Evolutionary conservation across 2,888 invertebrate species (phyloP), one percentile per base, ranked within the genome.

Genomic region (Arenicola marina): DNA sequence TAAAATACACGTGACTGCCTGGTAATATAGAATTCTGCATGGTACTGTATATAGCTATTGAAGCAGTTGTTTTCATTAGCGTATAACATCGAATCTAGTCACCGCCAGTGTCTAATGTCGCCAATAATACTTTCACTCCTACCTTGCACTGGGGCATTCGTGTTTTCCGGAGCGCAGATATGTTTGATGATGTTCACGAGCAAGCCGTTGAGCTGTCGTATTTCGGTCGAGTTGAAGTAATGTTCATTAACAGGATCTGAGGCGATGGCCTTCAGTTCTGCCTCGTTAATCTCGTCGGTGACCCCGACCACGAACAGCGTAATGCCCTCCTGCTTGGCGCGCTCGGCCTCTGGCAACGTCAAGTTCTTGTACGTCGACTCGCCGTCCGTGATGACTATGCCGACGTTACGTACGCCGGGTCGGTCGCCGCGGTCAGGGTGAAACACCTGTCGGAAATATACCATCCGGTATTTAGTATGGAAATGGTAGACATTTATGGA

Each of bases 371-470:
- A 21, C 2, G 59, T 66, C 24, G 56, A 59, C 51, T 63, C 60
- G 2, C 66, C 66, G 54, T 66, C 66, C 3, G 66, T 66, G 48
- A 66, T 46, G 1, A 66, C 31, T 4, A 66, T 55, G 33, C 21
- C 55, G 2, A 66, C 54, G 38, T 66, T 48, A 24, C 53, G 43
- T 2, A 66, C 60, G 29, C 60, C 56, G n/a, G 54, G 57, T 1
- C 66, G 43, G 38, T 66, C 66, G 24, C 66, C 66, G 24, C 15
- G 45, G 3, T 4, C 24, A 4, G 29, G 24, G 3, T 26, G 11
- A 34, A 59, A 65, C 4, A 65, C 21, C 55, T n/a, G n/a, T n/a
- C n/a, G n/a, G n/a, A n/a, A n/a, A n/a, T n/a, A n/a, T n/a, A n/a
- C n/a, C n/a, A n/a, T n/a, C n/a, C n/a, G n/a, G n/a, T n/a, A n/a